Evolutionary conservation across 2,113 vertebrate genomes (phyloP).

Genomic region (Dunckerocampus dactyliophorus): DNA sequence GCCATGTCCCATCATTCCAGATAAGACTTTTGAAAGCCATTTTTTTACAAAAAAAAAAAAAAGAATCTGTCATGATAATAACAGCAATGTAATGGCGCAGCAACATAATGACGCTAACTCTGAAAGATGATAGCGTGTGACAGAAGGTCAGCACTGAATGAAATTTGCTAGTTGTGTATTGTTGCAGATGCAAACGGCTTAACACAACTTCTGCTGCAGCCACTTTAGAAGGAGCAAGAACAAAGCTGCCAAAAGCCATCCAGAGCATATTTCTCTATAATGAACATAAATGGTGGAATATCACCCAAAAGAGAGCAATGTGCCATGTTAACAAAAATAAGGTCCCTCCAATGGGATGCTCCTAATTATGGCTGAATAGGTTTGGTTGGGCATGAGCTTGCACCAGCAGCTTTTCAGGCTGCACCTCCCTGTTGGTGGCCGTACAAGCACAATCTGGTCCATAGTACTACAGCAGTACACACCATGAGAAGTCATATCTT

Average conservation of each 20-base stretch:
- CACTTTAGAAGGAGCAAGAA: background rate
- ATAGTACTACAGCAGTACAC: background rate
- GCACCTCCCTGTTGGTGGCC: constrained; percentile 22
- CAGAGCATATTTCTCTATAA: background rate
- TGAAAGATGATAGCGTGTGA: background rate
- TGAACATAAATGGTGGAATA: background rate
- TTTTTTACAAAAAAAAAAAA: background rate
- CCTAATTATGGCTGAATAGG: background rate
- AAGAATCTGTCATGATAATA: background rate
- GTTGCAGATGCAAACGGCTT: background rate
- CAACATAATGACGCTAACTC: background rate
- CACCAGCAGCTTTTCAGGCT: constrained; percentile 61
- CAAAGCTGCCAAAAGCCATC: background rate
- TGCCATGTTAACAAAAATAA: background rate
- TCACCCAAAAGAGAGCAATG: background rate
- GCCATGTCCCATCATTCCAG: background rate
- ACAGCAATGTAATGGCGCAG: background rate
- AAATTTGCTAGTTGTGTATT: background rate
- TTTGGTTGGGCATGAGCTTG: constrained; percentile 25
- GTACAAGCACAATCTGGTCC: constrained; percentile 32
- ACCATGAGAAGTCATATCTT: background rate
- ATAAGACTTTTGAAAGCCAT: background rate
- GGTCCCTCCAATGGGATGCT: background rate
- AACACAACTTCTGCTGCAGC: background rate
- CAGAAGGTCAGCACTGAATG: background rate